Evolutionary conservation across 2,113 vertebrate genomes (phyloP), one percentile per base, ranked within the genome.

Genomic region (Chloropsis hardwickii): DNA sequence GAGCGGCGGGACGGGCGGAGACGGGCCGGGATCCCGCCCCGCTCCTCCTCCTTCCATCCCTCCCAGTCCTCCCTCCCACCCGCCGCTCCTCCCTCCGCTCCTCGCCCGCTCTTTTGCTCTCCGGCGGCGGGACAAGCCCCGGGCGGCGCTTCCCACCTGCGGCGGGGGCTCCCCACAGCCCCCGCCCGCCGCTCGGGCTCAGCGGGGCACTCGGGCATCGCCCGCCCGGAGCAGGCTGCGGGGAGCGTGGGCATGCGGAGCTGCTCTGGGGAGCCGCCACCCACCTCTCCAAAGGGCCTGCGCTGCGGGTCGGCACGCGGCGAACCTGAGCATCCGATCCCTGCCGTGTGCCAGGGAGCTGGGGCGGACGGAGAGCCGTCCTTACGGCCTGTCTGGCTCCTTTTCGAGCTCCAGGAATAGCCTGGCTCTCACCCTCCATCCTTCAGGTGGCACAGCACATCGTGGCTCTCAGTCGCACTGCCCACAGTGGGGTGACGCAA

Each of bases 301-400:
- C 58, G 0, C 8, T 13, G 47, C 31, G 31, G 2, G 6, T 12
- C 33, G 8, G 53, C 54, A 1, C n/a, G 64, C 1, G 20, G n/a
- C 61, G 19, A 44, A 7, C 83, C 44, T 3, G 15, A 1, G 5
- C 58, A 22, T 33, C 72, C 44, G 57, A 31, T 10, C 29, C 44
- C 37, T 40, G 53, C 12, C 2, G 4, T 12, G 28, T 22, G 71
- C 71, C 56, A 5, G 54, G 50, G 12, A 50, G 67, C 37, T 8
- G 42, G 19, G 19, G 7, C 8, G 20, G 42, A 3, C 1, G 0
- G 37, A 44, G 57, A 48, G n/a, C 35, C 57, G 5, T 27, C n/a
- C 33, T 31, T 15, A 6, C 2, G 17, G 47, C 25, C 77, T 37
- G 17, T 17, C 39, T 8, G 48, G 19, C 66, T n/a, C 22, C 3